Percentiles rank a stretch among this genome's conserved stretches.
Evolutionary conservation across 2,888 invertebrate species (phyloP).

Genomic region (Germaria angustata): DNA sequence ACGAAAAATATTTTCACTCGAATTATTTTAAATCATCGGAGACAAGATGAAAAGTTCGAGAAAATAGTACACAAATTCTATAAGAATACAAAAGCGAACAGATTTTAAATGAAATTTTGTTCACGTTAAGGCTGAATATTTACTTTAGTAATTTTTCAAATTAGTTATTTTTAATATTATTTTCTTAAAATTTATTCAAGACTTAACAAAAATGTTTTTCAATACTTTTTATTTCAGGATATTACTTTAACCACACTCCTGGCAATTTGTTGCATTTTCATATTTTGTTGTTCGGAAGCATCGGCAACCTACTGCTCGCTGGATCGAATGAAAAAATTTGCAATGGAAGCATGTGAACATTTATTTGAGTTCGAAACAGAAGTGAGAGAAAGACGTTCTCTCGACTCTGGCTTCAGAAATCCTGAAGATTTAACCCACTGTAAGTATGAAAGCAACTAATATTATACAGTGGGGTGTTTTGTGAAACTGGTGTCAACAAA

Average conservation of each 20-base stretch:
- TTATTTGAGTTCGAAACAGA: constrained; percentile 74
- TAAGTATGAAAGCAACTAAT: constrained; percentile 75
- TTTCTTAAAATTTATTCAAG: too few relatives aligned
- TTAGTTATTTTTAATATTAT: too few relatives aligned
- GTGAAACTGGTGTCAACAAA: too few relatives aligned
- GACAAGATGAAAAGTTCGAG: too few relatives aligned
- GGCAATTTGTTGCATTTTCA: constrained; percentile 24
- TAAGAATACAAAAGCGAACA: too few relatives aligned
- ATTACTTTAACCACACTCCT: not conserved
- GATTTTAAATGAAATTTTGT: too few relatives aligned
- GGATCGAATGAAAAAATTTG: constrained; percentile 76
- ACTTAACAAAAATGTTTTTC: not conserved
- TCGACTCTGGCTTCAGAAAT: constrained; percentile 61
- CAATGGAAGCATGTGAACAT: constrained; percentile 77
- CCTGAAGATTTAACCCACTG: constrained; percentile 69
- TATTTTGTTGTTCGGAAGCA: constrained; percentile 21
- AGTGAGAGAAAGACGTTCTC: constrained; percentile 73
- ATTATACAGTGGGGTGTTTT: too few relatives aligned
- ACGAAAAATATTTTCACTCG: too few relatives aligned
- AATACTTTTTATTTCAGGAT: constrained; percentile 24
- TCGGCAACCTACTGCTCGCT: constrained; percentile 72
- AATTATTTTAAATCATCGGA: too few relatives aligned
- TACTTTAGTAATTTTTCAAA: too few relatives aligned
- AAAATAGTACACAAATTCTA: too few relatives aligned
- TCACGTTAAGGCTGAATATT: too few relatives aligned